Percentiles rank a stretch among this genome's conserved stretches.
Evolutionary conservation across 1,140 invertebrate genomes (phyloP).

Genomic region (Heliconius nattereri): DNA sequence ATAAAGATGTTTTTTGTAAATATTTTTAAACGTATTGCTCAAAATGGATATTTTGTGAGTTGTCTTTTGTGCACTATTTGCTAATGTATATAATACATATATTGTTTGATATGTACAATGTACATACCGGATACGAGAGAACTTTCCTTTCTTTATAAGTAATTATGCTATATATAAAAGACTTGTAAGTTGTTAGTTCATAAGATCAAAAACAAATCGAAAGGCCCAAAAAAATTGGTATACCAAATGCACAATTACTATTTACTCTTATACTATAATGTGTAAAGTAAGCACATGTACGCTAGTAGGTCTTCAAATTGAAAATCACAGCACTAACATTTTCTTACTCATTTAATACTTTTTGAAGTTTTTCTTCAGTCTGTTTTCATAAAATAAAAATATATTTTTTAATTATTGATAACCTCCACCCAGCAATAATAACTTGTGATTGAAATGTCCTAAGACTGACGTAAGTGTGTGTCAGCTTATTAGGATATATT

Average conservation of each 20-base stretch:
- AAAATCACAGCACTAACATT: background rate
- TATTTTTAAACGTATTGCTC: constrained; percentile 79
- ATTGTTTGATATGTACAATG: constrained; percentile 66
- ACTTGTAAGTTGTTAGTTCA: constrained; percentile 57
- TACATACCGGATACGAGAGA: constrained; percentile 69
- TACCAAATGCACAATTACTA: constrained; percentile 76
- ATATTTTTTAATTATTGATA: background rate
- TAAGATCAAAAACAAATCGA: constrained; percentile 65
- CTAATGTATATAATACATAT: constrained; percentile 70
- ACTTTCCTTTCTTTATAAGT: constrained; percentile 48
- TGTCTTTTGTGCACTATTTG: constrained; percentile 79
- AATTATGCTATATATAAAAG: constrained; percentile 39
- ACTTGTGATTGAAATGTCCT: constrained; percentile 65
- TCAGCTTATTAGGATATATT: constrained; percentile 22
- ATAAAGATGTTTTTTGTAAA: constrained; percentile 73
- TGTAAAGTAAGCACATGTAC: constrained; percentile 30
- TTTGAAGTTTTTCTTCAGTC: background rate
- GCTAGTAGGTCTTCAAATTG: background rate
- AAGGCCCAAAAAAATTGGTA: constrained; percentile 74
- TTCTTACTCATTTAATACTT: background rate
- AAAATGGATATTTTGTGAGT: constrained; percentile 80
- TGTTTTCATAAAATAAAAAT: background rate
- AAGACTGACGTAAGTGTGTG: constrained; percentile 67
- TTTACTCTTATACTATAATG: constrained; percentile 45
- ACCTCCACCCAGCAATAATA: constrained; percentile 61